These are phyloP conservation scores for Scrobipalpa atriplicella DNA, from an alignment of 2,888 invertebrate genomes.

Conservation along the genomic window DNA sequence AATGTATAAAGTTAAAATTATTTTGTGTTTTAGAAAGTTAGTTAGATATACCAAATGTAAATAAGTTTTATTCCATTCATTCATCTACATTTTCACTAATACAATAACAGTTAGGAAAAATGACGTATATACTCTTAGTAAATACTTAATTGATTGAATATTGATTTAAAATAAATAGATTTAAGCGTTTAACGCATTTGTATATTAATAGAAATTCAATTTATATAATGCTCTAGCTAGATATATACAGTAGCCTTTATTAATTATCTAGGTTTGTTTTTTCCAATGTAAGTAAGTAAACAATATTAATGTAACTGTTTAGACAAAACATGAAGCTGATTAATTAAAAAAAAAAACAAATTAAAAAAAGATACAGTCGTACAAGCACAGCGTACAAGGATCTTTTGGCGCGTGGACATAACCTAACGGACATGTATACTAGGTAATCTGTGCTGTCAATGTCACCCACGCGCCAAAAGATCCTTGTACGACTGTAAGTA, in stretches of 20 bases:
- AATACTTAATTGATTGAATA: conserved; percentile 7
- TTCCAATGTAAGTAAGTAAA: neutral
- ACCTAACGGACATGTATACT: too few species aligned
- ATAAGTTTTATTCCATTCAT: neutral
- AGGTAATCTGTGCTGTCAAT: too few species aligned
- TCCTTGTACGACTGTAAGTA: too few species aligned
- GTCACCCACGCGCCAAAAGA: too few species aligned
- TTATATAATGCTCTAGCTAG: neutral
- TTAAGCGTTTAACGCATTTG: conserved; percentile 11
- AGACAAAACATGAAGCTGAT: neutral
- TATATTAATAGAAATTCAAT: conserved; percentile 11
- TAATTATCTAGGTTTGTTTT: too few species aligned
- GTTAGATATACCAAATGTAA: neutral
- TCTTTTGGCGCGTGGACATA: too few species aligned
- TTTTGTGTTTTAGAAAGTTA: neutral
- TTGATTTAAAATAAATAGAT: neutral
- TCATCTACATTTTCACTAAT: neutral
- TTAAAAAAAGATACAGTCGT: too few species aligned
- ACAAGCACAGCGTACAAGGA: too few species aligned
- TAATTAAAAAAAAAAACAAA: neutral
- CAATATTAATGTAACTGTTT: neutral
- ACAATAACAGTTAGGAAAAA: neutral
- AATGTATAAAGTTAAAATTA: neutral
- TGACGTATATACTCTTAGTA: conserved; percentile 2
- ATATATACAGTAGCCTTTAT: conserved; percentile 1